phyloP scores from a whole-genome alignment of 2,888 invertebrate genomes.

The Polydrusus pterygomalis region DNA sequence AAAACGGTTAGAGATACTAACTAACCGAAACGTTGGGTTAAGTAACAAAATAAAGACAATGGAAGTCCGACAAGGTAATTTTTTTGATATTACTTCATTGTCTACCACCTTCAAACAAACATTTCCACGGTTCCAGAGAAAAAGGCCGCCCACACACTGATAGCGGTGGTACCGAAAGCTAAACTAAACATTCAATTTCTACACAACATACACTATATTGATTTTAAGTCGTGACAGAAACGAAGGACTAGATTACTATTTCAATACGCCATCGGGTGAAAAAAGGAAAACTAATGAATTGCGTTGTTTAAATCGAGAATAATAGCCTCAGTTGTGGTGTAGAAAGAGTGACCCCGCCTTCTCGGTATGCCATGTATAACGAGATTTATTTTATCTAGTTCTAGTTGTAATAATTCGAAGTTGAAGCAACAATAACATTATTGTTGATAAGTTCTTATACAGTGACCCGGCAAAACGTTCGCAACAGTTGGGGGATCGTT shows the following conservation, averaged over 20 bases:
- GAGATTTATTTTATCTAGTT: too few species aligned
- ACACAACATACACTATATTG: not conserved
- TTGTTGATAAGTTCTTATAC: too few species aligned
- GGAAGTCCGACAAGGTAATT: too few species aligned
- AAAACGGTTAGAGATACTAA: too few species aligned
- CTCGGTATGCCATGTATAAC: not conserved
- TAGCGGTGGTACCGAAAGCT: not conserved
- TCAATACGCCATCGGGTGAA: constrained; percentile 23
- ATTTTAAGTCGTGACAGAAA: constrained; percentile 11
- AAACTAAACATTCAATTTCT: not conserved
- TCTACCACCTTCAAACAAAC: too few species aligned
- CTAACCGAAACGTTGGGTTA: too few species aligned
- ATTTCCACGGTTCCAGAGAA: too few species aligned
- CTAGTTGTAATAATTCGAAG: not conserved
- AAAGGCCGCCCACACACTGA: too few species aligned
- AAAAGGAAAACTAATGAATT: constrained; percentile 25
- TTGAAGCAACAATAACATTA: not conserved
- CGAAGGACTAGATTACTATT: constrained; percentile 24
- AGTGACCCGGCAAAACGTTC: too few species aligned
- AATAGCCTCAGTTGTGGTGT: constrained; percentile 24
- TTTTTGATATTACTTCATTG: too few species aligned
- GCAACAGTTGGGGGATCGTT: too few species aligned
- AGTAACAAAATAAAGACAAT: too few species aligned
- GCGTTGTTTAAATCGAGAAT: constrained; percentile 28
- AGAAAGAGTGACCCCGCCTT: constrained; percentile 25